Base-by-base conservation (phyloP, 2,797 vertebrate genomes). In the Toxotes lorentzi region DNA sequence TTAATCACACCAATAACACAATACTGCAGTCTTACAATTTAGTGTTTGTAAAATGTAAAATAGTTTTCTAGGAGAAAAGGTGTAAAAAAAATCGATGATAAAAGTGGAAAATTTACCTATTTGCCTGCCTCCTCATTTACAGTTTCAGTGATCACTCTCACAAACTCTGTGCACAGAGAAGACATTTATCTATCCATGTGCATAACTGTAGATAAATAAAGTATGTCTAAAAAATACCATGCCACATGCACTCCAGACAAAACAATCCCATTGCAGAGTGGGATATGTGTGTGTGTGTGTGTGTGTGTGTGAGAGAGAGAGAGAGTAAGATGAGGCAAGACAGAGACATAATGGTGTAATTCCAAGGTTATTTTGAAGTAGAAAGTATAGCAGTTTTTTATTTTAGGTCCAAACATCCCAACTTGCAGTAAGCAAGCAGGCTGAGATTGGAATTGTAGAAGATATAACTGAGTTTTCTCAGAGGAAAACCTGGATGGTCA, bases 251-350 rank as follows among this genome's bases (percentile, higher is more conserved):
- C 7, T 35, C 47, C n/a, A 56, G 62, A 62, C 38, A 50, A 19
- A 62, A 24, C 3, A 0, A 38, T 53, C 47, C 41, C 32, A 51
- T 53, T 61, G 40, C 60, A 63, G 53, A 63, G 58, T 0, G 1
- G n/a, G n/a, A n/a, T n/a, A n/a, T 30, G 27, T 30, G 27, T 30
- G 27, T 30, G 27, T 30, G 4, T 4, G 27, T 30, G 27, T 30
- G 27, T 30, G 27, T 32, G 56, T 65, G 50, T 38, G 23, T 54
- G 24, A n/a, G n/a, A n/a, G n/a, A n/a, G n/a, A n/a, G n/a, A n/a
- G n/a, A n/a, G n/a, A 53, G 35, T 32, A 51, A 41, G 53, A 66
- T 60, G 75, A 79, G 58, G 41, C 70, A 81, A 67, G 68, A 32
- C 51, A 54, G 64, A 69, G 57, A 70, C 43, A 61, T 50, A 43